Percentiles rank a stretch among this genome's conserved stretches.
Evolutionary conservation across 2,888 invertebrate species (phyloP).

Genomic region (Aproaerema taeniolella): DNA sequence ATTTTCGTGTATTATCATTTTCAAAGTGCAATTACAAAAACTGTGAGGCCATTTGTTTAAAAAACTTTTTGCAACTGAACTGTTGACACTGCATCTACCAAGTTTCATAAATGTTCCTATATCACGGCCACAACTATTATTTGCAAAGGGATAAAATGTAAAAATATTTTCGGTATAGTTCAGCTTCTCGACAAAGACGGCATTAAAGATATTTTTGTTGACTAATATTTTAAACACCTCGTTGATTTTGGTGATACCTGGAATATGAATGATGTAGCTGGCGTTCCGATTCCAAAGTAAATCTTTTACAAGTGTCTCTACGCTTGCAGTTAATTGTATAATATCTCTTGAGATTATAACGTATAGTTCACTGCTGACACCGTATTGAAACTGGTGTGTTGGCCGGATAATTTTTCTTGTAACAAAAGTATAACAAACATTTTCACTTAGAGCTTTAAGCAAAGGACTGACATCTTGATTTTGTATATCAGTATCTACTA

Average conservation of each 20-base stretch:
- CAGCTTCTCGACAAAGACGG: neutral
- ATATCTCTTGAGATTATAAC: neutral
- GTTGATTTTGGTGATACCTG: neutral
- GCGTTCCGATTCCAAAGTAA: neutral
- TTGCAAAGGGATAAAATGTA: constrained; percentile 20
- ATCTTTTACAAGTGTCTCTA: neutral
- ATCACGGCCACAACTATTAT: constrained; percentile 18
- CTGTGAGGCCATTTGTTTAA: neutral
- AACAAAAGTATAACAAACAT: neutral
- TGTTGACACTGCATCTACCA: constrained; percentile 13
- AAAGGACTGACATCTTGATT: neutral
- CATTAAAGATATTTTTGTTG: neutral
- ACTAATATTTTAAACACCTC: neutral
- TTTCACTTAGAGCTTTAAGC: neutral
- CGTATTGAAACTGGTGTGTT: neutral
- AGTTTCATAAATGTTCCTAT: constrained; percentile 7
- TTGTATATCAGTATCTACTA: neutral
- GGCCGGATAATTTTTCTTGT: too few relatives aligned
- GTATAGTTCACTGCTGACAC: neutral
- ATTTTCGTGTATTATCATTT: constrained; percentile 10
- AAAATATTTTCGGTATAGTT: constrained; percentile 3
- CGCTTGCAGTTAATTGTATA: neutral
- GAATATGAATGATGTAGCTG: neutral
- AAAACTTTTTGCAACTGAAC: constrained; percentile 8
- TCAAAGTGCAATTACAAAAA: constrained; percentile 13